Percentiles rank a stretch among this genome's conserved stretches.
Conservation (phyloP, 2,797 vertebrate genomes). For the Smutsia temminckii region DNA sequence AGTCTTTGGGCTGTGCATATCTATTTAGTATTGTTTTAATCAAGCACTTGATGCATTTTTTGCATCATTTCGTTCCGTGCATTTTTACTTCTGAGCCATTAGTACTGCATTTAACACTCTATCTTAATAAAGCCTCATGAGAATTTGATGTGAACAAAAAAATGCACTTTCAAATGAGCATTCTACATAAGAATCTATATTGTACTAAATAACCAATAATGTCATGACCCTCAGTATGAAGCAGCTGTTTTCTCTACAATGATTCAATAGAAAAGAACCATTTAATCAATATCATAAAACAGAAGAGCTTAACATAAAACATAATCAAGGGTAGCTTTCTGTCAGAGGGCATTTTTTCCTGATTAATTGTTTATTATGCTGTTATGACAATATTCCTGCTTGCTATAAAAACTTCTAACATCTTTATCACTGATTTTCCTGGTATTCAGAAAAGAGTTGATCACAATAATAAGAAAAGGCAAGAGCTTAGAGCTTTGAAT, state of each 20-base stretch:
- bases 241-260: constrained; percentile 67
- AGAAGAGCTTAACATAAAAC: constrained; percentile 71
- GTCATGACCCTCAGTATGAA: constrained; percentile 53
- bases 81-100: constrained; percentile 46
- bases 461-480: constrained; percentile 59
- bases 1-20: constrained; percentile 62
- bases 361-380: constrained; percentile 78
- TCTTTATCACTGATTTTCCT: constrained; percentile 68
- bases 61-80: constrained; percentile 61
- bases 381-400: constrained; percentile 70
- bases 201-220: constrained; percentile 42
- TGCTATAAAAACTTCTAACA: constrained; percentile 77
- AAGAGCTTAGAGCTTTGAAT: constrained; percentile 49
- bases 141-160: constrained; percentile 55
- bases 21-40: constrained; percentile 68
- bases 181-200: constrained; percentile 38
- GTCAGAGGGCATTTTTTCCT: constrained; percentile 64
- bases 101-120: constrained; percentile 46
- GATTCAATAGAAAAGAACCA: constrained; percentile 76
- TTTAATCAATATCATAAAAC: constrained; percentile 80
- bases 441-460: constrained; percentile 69
- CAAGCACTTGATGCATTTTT: constrained; percentile 63
- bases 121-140: constrained; percentile 72
- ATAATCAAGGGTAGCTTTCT: constrained; percentile 72
- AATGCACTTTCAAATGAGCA: constrained; percentile 68